Percentiles rank a stretch among this genome's conserved stretches.
Evolutionary conservation across 2,113 vertebrate species (phyloP).

Genomic region (Budorcas taxicolor): DNA sequence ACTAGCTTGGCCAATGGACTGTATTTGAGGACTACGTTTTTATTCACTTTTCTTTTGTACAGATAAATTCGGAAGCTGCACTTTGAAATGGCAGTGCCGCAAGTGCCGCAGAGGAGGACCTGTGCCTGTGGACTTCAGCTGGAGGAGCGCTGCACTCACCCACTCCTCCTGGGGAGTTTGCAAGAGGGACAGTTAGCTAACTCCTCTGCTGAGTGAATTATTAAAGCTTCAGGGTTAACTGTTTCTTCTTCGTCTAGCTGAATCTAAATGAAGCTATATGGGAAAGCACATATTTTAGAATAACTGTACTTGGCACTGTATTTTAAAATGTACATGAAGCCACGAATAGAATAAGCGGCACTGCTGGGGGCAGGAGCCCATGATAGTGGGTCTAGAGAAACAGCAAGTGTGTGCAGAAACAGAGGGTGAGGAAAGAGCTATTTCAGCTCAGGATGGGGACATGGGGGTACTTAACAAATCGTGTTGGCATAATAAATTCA

Average conservation of each 20-base stretch:
- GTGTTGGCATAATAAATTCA: too few relatives aligned
- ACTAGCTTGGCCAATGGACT: neutral
- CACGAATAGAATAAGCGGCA: neutral
- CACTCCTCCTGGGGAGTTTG: rapidly evolving
- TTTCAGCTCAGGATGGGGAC: neutral
- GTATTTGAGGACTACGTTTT: too few relatives aligned
- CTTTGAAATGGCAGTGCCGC: neutral
- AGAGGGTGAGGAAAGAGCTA: rapidly evolving
- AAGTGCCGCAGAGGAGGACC: rapidly evolving
- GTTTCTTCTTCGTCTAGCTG: neutral
- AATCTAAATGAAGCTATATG: neutral
- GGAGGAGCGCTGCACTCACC: rapidly evolving
- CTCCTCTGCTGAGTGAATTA: neutral
- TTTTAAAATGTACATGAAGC: neutral
- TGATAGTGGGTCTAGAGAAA: rapidly evolving
- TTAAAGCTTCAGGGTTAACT: neutral
- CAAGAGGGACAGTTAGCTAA: neutral
- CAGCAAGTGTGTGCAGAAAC: neutral
- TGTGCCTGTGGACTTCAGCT: rapidly evolving
- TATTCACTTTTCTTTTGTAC: neutral
- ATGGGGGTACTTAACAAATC: rapidly evolving
- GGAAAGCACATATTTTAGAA: neutral
- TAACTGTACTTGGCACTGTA: too few relatives aligned
- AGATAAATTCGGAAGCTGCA: neutral
- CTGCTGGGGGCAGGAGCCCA: rapidly evolving